Percentiles rank a stretch among this genome's conserved stretches.
Evolutionary conservation across 2,888 invertebrate genomes (phyloP).

Genomic region (Cecidostiba fungosa): DNA sequence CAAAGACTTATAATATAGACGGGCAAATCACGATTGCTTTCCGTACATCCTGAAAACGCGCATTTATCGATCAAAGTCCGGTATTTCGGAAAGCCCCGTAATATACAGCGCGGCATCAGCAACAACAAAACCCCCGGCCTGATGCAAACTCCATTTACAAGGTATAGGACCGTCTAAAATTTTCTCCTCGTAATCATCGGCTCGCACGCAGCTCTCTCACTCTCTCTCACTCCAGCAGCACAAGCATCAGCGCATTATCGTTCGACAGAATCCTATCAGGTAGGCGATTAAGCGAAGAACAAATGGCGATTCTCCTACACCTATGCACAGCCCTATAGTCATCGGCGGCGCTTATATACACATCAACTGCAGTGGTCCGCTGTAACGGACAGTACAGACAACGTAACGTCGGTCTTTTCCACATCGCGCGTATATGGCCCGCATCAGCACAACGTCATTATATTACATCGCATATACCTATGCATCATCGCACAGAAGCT

Average conservation of each 20-base stretch:
- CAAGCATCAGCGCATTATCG: slow-evolving; percentile 4
- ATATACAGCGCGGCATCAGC: too few species aligned
- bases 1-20: neutral
- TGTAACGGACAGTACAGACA: slow-evolving; percentile 29
- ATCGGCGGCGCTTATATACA: neutral
- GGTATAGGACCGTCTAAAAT: neutral
- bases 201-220: neutral
- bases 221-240: neutral
- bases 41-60: too few species aligned
- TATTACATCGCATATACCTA: neutral
- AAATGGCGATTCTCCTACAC: slow-evolving; percentile 33
- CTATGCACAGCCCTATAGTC: neutral
- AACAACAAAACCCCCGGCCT: too few species aligned
- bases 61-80: too few species aligned
- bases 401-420: neutral
- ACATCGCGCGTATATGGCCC: neutral
- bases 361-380: slow-evolving; percentile 19
- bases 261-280: slow-evolving; percentile 44
- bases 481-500: neutral
- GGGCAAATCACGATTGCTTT: too few species aligned
- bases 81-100: too few species aligned
- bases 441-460: neutral
- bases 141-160: neutral
- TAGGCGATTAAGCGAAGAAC: slow-evolving; percentile 51
- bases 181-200: neutral